phyloP scores from a whole-genome alignment of 2,888 invertebrate species.

The Calameuta pallipes region DNA sequence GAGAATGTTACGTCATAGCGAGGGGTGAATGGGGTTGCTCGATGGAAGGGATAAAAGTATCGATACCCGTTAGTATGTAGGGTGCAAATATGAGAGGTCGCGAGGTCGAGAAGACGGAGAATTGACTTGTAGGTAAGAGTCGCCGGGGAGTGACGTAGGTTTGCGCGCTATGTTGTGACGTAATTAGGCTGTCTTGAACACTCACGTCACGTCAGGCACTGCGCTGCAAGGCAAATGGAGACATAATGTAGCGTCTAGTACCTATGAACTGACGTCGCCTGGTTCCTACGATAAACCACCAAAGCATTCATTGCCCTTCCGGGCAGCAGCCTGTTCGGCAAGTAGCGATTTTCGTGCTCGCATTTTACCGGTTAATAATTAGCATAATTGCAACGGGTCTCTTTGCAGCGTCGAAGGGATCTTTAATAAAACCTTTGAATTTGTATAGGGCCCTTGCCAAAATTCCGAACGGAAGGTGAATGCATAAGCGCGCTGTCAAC shows the following conservation, averaged over 20 bases:
- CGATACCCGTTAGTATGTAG: background rate
- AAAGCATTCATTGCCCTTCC: constrained; percentile 49
- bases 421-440: background rate
- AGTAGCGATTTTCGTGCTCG: constrained; percentile 7
- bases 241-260: constrained; percentile 47
- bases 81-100: constrained; percentile 15
- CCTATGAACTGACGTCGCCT: constrained; percentile 15
- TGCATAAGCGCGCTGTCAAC: background rate
- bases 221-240: constrained; percentile 57
- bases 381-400: background rate
- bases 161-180: constrained; percentile 56
- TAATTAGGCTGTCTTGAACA: constrained; percentile 72
- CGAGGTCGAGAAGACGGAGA: constrained; percentile 25
- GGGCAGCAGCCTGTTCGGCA: constrained; percentile 46
- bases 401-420: background rate
- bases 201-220: constrained; percentile 64
- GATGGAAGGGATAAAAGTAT: constrained; percentile 4
- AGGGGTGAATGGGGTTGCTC: background rate
- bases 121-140: background rate
- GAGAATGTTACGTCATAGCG: background rate
- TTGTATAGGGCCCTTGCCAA: background rate
- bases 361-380: background rate
- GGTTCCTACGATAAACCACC: constrained; percentile 22
- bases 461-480: background rate
- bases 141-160: constrained; percentile 13